Base-by-base conservation (phyloP, 2,113 vertebrate species). In the Polypterus senegalus region DNA sequence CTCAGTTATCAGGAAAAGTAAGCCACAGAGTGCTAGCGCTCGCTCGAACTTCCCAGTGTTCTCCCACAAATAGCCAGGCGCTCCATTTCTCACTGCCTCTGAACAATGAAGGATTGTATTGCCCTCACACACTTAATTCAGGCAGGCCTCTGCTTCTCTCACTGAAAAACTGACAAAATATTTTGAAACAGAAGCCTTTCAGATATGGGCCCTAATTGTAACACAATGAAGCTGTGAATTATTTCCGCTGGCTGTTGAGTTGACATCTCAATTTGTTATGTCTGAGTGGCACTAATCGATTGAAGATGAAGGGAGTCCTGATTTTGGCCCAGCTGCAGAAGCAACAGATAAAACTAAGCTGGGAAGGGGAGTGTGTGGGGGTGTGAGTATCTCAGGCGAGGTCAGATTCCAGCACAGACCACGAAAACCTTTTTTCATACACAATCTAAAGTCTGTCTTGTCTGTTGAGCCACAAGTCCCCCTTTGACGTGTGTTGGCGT, bases 41-140 rank as follows among this genome's bases (percentile, higher is more conserved):
- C 27, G 27, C 27, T 27, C 27, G 27, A 27, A 27, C 27, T 2
- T 27, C 27, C 27, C 27, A 27, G 27, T 27, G 27, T 27, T 27
- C 27, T 27, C 27, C 27, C 27, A 27, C 27, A 27, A 27, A 27
- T 27, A 27, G 27, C 27, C 2, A 27, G 27, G 27, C 27, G 27
- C 56, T 46, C 47, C 65, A 67, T 58, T 67, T 56, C 60, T 62
- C 67, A 63, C 63, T 58, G 43, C 47, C 46, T 46, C 47, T 58
- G 66, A 65, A 83, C 80, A 83, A 77, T 79, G 80, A 79, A 67
- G 81, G 78, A 78, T 80, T 83, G 80, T 82, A 66, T 74, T 76
- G 74, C 71, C 73, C 74, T 75, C 70, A 77, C 77, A 77, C 73
- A 70, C 69, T 72, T 74, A 60, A 65, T 52, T 72, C 79, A 82